Conservation (phyloP, 1,140 invertebrate species). For the Chlorops oryzae region DNA sequence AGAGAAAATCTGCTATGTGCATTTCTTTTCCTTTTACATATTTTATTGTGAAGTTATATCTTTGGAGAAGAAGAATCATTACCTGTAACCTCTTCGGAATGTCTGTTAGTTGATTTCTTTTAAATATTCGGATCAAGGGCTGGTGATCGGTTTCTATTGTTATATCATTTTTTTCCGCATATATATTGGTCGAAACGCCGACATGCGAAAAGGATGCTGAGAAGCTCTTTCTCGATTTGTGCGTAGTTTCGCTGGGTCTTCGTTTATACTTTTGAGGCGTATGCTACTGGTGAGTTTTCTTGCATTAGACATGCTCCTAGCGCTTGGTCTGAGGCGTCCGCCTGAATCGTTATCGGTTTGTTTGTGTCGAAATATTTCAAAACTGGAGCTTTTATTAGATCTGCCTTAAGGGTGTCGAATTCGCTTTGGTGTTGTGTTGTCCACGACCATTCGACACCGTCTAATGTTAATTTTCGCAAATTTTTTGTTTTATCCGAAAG, state of each 20-base stretch:
- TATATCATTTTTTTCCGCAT: background rate
- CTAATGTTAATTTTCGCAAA: no score
- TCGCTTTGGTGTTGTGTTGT: constrained; percentile 14
- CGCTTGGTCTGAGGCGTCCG: no score
- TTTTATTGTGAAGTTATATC: constrained; percentile 14
- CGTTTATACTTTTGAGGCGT: background rate
- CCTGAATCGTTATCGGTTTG: no score
- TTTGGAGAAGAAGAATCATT: constrained; percentile 18
- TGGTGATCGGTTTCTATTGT: no score
- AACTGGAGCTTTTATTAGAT: background rate
- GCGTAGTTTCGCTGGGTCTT: no score
- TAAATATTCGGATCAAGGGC: constrained; percentile 16
- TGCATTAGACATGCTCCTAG: background rate
- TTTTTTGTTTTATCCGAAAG: constrained; percentile 19
- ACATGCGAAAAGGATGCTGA: no score
- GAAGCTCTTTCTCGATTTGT: no score
- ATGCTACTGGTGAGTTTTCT: no score
- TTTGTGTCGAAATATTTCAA: background rate
- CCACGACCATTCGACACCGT: constrained; percentile 23
- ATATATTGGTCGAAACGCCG: background rate
- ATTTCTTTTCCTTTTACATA: no score
- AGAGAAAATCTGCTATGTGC: constrained; percentile 7
- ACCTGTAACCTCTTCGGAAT: constrained; percentile 17
- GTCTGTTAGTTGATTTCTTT: constrained; percentile 14
- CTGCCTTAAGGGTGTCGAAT: constrained; percentile 29